Base-by-base conservation (phyloP, 2,113 vertebrate genomes). In the Tetraodon nigroviridis region DNA sequence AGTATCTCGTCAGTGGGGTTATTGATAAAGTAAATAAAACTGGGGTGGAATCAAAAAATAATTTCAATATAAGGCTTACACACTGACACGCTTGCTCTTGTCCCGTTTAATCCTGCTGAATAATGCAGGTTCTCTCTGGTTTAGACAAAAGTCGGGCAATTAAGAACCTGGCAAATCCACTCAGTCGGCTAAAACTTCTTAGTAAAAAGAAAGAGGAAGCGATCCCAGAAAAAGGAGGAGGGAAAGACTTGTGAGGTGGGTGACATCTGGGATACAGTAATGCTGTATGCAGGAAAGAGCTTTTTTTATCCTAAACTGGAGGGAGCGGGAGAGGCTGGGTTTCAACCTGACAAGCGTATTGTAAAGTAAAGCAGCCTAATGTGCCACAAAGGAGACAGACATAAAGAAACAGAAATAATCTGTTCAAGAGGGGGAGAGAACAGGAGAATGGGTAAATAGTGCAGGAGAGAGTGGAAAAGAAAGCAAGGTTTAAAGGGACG, bases 321-420 rank as follows among this genome's bases (percentile, higher is more conserved):
- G 47, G 48, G 53, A 71, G 8, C 41, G 49, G 48, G 40, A 55
- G 67, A 68, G 60, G 64, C 15, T 51, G 58, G 78, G 37, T 66
- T 64, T 75, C 14, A 79, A 82, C 65, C 71, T 67, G 69, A 81
- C 64, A 81, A 69, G 67, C 64, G 73, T 59, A 84, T 83, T 88
- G 82, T 82, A 71, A 83, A 88, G 85, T 84, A 87, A 88, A 89
- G 82, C 78, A 37, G 82, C 84, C 84, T 86, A 86, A 81, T 42
- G 49, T 55, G 70, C 51, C 18, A 50, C 75, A 79, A 73, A 83
- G 71, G 81, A 68, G 78, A 76, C 74, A 71, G 69, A 80, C 78
- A 77, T 69, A 76, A 81, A 75, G 73, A 73, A 78, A 80, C 69
- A 62, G 50, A 71, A 80, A 75, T 81, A 85, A 88, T 89, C 85